Base-by-base conservation (phyloP, 2,797 vertebrate genomes). In the Synaphobranchus kaupii region DNA sequence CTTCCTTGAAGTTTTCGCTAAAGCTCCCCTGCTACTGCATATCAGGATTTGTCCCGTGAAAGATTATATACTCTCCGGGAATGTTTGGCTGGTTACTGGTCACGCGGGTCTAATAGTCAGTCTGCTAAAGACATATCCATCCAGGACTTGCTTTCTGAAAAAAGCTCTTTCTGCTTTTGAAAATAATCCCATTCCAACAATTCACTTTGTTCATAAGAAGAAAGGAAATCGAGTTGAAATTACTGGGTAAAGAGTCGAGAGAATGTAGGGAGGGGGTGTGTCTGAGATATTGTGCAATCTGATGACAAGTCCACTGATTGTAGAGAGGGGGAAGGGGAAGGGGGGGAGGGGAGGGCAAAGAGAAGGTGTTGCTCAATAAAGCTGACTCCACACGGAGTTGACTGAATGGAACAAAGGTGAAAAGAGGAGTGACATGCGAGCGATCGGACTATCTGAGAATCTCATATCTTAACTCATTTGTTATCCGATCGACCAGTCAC, bases 401-500 rank as follows among this genome's bases (percentile, higher is more conserved):
- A 90, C 76, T 83, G 89, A 93, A 73, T 86, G 90, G 93, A 86
- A 76, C 94, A 96, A 95, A 95, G 95, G 94, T 96, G 94, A 95
- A 48, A 83, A 54, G 89, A 87, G 1, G 52, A 89, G 89, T 95
- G 91, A 89, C 87, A 86, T 86, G 52, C 28, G 0, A 85, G 60
- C 84, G n/a, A 73, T 50, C 63, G 63, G 88, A 80, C 84, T 87
- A 89, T 81, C 86, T 82, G 84, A 44, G 44, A 71, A 17, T 81
- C 73, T 3, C 28, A 34, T n/a, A 83, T 15, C 1, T 44, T 47
- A 17, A 78, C 73, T 78, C 73, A 48, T 54, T 58, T 54, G 82
- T 58, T 6, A 34, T 58, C 34, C 22, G 50, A 54, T 54, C 52
- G 13, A 28, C 83, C 34, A 58, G n/a, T 50, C 25, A 50, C 12